Conservation (phyloP, 2,113 vertebrate genomes). For the Hypocryptadius cinnamomeus region DNA sequence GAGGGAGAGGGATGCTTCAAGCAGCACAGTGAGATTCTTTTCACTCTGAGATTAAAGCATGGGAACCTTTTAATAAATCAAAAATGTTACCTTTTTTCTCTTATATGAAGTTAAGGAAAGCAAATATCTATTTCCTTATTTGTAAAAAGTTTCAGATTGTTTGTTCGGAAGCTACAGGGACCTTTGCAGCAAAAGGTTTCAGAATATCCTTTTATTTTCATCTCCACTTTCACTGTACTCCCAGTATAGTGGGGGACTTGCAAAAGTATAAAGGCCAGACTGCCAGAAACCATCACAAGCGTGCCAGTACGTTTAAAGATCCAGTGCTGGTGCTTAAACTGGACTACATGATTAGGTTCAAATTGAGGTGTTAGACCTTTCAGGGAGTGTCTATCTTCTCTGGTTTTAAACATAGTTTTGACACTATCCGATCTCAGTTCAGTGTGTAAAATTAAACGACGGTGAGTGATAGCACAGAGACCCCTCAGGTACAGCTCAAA, state of each 20-base stretch:
- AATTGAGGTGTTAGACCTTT: background rate
- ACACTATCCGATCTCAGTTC: background rate
- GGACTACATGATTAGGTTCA: background rate
- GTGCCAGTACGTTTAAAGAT: background rate
- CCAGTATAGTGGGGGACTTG: background rate
- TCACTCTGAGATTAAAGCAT: background rate
- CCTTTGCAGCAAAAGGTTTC: background rate
- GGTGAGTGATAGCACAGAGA: background rate
- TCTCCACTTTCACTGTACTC: background rate
- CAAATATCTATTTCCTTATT: background rate
- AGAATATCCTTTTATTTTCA: background rate
- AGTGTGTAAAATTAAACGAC: background rate
- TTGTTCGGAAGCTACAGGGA: background rate
- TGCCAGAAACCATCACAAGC: background rate
- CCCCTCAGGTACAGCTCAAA: accelerated
- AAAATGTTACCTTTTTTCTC: background rate
- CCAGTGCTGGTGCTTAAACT: background rate
- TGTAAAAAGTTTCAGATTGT: background rate
- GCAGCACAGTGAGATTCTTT: background rate
- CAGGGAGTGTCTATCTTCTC: background rate
- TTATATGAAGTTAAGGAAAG: background rate
- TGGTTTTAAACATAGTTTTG: background rate
- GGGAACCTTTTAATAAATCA: background rate
- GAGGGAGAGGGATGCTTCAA: background rate
- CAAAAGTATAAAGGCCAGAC: background rate